Conservation (phyloP, 2,797 vertebrate species). For the Acipenser transmontanus region DNA sequence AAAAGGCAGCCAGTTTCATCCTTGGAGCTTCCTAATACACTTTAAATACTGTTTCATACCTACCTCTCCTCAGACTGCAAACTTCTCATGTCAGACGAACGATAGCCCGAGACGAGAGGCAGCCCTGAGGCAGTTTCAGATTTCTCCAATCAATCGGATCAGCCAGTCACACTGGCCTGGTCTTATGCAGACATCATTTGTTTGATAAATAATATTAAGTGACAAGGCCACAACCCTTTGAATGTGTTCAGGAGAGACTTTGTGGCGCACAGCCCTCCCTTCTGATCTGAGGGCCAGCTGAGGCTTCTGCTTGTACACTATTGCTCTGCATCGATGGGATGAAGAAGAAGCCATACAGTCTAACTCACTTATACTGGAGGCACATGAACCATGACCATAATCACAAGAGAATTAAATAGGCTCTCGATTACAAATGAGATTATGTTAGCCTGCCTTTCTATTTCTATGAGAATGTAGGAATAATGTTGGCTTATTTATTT, state of each 20-base stretch:
- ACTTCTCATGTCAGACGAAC: neutral
- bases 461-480: slow-evolving; percentile 44
- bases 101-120: slow-evolving; percentile 5
- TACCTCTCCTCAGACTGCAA: no score
- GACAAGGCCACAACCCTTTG: slow-evolving; percentile 71
- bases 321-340: slow-evolving; percentile 21
- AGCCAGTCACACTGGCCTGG: slow-evolving; percentile 51
- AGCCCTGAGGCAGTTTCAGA: slow-evolving; percentile 27
- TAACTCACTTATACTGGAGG: slow-evolving; percentile 35
- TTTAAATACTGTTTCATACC: no score
- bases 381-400: slow-evolving; percentile 28
- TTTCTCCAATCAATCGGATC: slow-evolving; percentile 65
- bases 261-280: slow-evolving; percentile 24
- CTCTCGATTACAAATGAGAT: slow-evolving; percentile 27
- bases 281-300: slow-evolving; percentile 41
- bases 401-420: slow-evolving; percentile 19
- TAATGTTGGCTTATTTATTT: slow-evolving; percentile 53
- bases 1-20: no score
- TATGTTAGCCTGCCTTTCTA: slow-evolving; percentile 25
- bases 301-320: slow-evolving; percentile 27
- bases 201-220: slow-evolving; percentile 60
- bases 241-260: slow-evolving; percentile 32
- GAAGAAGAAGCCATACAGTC: slow-evolving; percentile 25
- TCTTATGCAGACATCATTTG: slow-evolving; percentile 54
- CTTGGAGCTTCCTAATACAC: no score